Percentiles rank a stretch among this genome's conserved stretches.
Evolutionary conservation across 2,113 vertebrate species (phyloP).

Genomic region (Apteryx mantelli): DNA sequence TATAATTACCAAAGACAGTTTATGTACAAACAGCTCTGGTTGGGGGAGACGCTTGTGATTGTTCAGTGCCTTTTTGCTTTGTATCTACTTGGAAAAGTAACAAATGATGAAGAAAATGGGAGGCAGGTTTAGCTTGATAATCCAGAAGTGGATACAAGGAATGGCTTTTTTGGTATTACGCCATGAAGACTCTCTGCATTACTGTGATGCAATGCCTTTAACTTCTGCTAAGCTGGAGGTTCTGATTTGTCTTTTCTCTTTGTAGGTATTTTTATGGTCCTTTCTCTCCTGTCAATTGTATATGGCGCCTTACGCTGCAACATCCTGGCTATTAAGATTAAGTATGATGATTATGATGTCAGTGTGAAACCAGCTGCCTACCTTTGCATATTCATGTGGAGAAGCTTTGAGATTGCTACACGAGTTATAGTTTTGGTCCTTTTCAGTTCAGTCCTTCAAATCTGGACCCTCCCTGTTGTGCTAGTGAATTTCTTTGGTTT

Average conservation of each 20-base stretch:
- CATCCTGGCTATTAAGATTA: slow-evolving; percentile 97
- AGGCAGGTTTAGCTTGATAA: not conserved
- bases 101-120: not conserved
- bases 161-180: not conserved
- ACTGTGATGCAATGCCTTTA: not conserved
- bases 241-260: slow-evolving; percentile 55
- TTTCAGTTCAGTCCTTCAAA: slow-evolving; percentile 92
- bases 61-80: not conserved
- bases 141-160: not conserved
- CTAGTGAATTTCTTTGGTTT: slow-evolving; percentile 88
- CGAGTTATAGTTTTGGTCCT: slow-evolving; percentile 92
- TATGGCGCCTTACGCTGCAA: slow-evolving; percentile 97
- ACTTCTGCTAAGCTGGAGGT: not conserved
- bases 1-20: not conserved
- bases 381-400: slow-evolving; percentile 94
- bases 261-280: slow-evolving; percentile 90
- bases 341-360: slow-evolving; percentile 94
- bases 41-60: not conserved
- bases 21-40: not conserved
- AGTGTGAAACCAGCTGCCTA: slow-evolving; percentile 89
- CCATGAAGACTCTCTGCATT: not conserved
- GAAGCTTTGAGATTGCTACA: slow-evolving; percentile 94
- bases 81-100: not conserved
- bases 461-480: slow-evolving; percentile 88
- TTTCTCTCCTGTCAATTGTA: slow-evolving; percentile 94